These are phyloP conservation scores for Pandemis heparana DNA, from an alignment of 2,888 invertebrate species.

Conservation along the genomic window DNA sequence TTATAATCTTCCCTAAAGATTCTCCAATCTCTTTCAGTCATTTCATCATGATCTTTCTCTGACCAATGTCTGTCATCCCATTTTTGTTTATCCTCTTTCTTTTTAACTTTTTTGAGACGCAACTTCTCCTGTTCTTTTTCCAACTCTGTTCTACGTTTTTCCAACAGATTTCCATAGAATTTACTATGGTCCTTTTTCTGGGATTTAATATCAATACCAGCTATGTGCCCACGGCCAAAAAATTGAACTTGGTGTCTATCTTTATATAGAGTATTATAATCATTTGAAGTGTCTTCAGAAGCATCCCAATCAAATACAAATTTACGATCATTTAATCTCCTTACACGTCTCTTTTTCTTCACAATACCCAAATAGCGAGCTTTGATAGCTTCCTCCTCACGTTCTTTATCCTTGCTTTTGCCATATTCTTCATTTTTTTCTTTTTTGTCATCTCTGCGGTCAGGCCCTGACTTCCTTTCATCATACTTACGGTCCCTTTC, in stretches of 20 bases:
- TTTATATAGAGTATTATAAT: conserved; percentile 98
- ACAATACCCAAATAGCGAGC: conserved; percentile 97
- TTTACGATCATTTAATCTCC: conserved; percentile 98
- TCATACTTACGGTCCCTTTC: conserved; percentile 79
- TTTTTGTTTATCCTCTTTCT: conserved; percentile 98
- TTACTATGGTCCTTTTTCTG: conserved; percentile 98
- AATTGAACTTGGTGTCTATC: conserved; percentile 99
- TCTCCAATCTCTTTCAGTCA: conserved; percentile 99
- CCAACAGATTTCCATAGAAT: conserved; percentile 98
- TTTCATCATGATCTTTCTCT: conserved; percentile 96
- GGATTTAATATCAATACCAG: conserved; percentile 99
- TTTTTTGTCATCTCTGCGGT: conserved; percentile 79
- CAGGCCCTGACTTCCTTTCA: conserved; percentile 81
- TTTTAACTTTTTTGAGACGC: conserved; percentile 95
- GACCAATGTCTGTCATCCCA: conserved; percentile 99
- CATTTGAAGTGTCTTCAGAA: conserved; percentile 98
- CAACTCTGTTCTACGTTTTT: conserved; percentile 97
- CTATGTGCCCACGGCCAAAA: conserved; percentile 98
- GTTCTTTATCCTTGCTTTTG: conserved; percentile 93
- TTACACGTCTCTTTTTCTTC: conserved; percentile 96
- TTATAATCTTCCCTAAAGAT: conserved; percentile 99
- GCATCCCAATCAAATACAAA: conserved; percentile 99
- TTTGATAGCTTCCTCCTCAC: conserved; percentile 97
- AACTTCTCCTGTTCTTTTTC: conserved; percentile 99
- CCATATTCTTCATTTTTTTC: conserved; percentile 82